These are phyloP conservation scores for Pseudochaenichthys georgianus DNA, from an alignment of 2,797 vertebrate species.

Conservation along the genomic window DNA sequence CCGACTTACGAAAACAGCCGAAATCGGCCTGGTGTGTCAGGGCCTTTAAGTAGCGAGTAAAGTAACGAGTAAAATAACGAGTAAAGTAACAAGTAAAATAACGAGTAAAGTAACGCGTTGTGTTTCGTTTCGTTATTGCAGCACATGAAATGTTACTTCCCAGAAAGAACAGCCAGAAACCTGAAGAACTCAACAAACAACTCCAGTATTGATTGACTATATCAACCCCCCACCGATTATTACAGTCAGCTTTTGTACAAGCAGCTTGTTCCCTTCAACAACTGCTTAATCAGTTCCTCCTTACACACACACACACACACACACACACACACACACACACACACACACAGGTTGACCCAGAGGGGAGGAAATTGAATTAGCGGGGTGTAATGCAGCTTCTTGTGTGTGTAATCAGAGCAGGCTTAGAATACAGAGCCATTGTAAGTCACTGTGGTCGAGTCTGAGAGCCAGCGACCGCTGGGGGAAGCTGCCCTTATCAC, in stretches of 20 bases:
- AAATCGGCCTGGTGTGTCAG: too few species aligned
- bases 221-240: conserved; percentile 12
- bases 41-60: too few species aligned
- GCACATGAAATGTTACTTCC: neutral
- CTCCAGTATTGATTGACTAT: conserved; percentile 14
- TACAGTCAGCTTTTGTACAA: conserved; percentile 19
- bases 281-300: conserved; percentile 58
- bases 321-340: conserved; percentile 31
- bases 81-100: too few species aligned
- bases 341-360: conserved; percentile 60
- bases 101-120: too few species aligned
- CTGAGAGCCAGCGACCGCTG: conserved; percentile 63
- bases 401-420: conserved; percentile 82
- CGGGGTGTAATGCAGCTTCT: conserved; percentile 77
- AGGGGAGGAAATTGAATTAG: conserved; percentile 84
- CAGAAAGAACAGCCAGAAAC: neutral
- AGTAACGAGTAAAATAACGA: too few species aligned
- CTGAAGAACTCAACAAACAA: neutral
- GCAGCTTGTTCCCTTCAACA: conserved; percentile 50
- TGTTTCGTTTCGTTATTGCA: too few species aligned
- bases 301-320: conserved; percentile 27
- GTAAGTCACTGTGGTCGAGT: conserved; percentile 61
- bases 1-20: too few species aligned
- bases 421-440: conserved; percentile 75
- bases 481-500: conserved; percentile 76